phyloP scores from a whole-genome alignment of 2,888 invertebrate genomes.

The Trichopria drosophilae region DNA sequence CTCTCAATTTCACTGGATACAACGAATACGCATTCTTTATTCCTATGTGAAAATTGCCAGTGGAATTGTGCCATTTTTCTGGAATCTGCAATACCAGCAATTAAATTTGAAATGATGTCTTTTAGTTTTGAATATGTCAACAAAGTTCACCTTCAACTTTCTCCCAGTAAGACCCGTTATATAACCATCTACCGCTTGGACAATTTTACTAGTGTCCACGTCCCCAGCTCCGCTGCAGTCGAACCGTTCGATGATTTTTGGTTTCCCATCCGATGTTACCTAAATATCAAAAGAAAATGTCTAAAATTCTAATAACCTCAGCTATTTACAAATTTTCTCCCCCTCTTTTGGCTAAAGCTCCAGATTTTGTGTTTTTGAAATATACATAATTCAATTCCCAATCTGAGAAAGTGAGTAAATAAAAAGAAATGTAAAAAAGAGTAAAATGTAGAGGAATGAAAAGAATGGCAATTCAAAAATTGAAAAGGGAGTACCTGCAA shows the following conservation, averaged over 20 bases:
- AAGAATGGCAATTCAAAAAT: background rate
- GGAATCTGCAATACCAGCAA: constrained; percentile 70
- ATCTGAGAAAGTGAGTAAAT: background rate
- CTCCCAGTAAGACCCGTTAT: constrained; percentile 87
- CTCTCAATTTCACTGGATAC: constrained; percentile 81
- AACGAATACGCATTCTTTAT: constrained; percentile 82
- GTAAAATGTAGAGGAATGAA: constrained; percentile 10
- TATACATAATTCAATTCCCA: background rate
- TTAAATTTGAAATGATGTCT: constrained; percentile 3
- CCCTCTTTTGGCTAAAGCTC: too few species aligned
- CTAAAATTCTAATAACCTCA: too few species aligned
- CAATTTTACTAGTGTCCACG: constrained; percentile 84
- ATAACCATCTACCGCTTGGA: constrained; percentile 69
- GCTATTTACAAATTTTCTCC: too few species aligned
- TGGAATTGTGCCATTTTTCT: constrained; percentile 78
- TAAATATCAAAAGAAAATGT: constrained; percentile 53
- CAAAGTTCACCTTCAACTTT: constrained; percentile 73
- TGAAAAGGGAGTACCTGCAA: constrained; percentile 70
- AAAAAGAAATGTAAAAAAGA: constrained; percentile 27
- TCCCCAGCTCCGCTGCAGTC: constrained; percentile 98
- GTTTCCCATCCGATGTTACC: constrained; percentile 84
- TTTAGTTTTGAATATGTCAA: constrained; percentile 9
- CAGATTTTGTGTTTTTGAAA: constrained; percentile 19
- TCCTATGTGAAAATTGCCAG: constrained; percentile 84
- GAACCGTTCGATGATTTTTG: constrained; percentile 91